Evolutionary conservation across 2,888 invertebrate genomes (phyloP).

Genomic region (Hydraecia micacea): DNA sequence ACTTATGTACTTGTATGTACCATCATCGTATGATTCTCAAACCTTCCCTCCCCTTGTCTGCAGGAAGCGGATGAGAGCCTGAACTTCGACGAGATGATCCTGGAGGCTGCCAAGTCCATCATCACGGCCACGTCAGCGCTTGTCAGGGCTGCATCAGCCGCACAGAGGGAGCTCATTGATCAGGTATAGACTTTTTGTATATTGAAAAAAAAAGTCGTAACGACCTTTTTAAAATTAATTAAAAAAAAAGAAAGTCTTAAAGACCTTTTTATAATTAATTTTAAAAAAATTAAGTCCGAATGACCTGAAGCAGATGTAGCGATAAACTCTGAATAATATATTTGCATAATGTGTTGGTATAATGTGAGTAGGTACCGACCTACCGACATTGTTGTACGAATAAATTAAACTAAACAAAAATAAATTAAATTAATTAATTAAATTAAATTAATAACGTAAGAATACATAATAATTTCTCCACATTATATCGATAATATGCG

Average conservation of each 20-base stretch:
- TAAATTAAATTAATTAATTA: too few species aligned
- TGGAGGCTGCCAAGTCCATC: conserved; percentile 99
- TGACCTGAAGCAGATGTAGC: not conserved
- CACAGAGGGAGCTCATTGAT: conserved; percentile 98
- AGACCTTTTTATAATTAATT: not conserved
- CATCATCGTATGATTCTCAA: too few species aligned
- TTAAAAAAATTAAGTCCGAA: too few species aligned
- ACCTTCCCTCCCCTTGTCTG: not conserved
- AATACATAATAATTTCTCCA: not conserved
- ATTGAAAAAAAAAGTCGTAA: too few species aligned
- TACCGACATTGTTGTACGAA: not conserved
- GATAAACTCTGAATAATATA: not conserved
- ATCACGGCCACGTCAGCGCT: conserved; percentile 99
- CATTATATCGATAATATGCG: not conserved
- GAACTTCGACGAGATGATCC: conserved; percentile 99
- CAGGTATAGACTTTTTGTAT: too few species aligned
- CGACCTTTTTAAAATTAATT: too few species aligned
- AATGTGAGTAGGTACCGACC: not conserved
- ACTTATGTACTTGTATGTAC: too few species aligned
- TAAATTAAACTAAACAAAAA: too few species aligned
- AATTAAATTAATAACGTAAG: not conserved
- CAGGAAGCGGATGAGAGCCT: conserved; percentile 97
- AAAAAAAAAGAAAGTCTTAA: not conserved
- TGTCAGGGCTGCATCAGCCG: conserved; percentile 98
- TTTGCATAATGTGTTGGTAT: too few species aligned